Percentiles rank a stretch among this genome's conserved stretches.
These are phyloP conservation scores for Nixonia krombeini DNA, from an alignment of 1,140 invertebrate species.

Conservation along the genomic window DNA sequence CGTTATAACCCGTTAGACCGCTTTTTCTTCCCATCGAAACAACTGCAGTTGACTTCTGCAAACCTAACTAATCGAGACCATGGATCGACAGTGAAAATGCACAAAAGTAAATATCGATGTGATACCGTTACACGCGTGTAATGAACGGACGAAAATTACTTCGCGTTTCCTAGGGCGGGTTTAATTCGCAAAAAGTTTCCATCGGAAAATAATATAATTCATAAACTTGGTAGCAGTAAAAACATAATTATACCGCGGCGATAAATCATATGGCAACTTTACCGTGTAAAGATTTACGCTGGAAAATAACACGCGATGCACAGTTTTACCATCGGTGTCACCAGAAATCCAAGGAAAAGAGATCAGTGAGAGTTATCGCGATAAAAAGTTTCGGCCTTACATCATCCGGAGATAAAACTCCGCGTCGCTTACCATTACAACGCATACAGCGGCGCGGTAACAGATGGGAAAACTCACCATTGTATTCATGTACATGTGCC, in stretches of 20 bases:
- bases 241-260: conserved; percentile 31
- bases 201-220: conserved; percentile 37
- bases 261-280: conserved; percentile 49
- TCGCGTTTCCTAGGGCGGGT: neutral
- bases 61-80: no score
- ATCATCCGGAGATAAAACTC: conserved; percentile 52
- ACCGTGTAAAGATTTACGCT: conserved; percentile 49
- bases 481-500: conserved; percentile 43
- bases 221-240: conserved; percentile 27
- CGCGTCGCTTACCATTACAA: conserved; percentile 44
- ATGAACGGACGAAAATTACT: neutral
- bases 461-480: conserved; percentile 52
- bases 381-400: conserved; percentile 53
- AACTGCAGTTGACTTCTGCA: no score
- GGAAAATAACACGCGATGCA: conserved; percentile 44
- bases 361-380: conserved; percentile 51
- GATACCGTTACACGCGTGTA: neutral
- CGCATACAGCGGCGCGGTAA: conserved; percentile 38
- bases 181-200: neutral
- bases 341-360: conserved; percentile 53
- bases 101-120: no score
- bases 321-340: conserved; percentile 52
- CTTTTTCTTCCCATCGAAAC: no score
- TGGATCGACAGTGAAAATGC: no score
- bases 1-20: no score